Evolutionary conservation across 2,113 vertebrate species (phyloP), one percentile per base, ranked within the genome.

Genomic region (Bujurquina vittata): DNA sequence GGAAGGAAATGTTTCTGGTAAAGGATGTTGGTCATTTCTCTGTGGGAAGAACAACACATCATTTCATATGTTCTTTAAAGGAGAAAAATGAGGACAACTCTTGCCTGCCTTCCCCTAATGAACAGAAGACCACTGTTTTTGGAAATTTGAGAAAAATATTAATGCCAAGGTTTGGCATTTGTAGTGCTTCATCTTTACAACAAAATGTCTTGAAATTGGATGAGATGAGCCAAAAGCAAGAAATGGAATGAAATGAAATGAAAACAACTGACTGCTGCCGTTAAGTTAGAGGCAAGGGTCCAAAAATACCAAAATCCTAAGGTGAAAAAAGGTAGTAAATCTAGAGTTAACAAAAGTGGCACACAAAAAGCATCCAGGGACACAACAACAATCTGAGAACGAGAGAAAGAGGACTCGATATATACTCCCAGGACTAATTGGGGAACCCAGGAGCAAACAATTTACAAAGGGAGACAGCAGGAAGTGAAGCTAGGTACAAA

Each of bases 1-100:
- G 88, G 84, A 90, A 86, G 78, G 74, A 84, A 87, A 26, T 61
- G 67, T 57, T 87, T 79, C 67, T 87, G 57, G 57, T 72, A 37
- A 56, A 77, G 74, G 80, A 67, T 57, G 75, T 75, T 46, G n/a
- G 55, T 4, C 61, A 20, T 79, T 75, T 74, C 7, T 77, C 49
- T 17, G 46, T 12, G 33, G 49, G 49, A 43, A 18, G 69, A 63
- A 59, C 63, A 54, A 31, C 60, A 26, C 49, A 74, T 62, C 5
- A 67, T 77, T 74, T 79, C 23, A 52, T 3, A 15, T 7, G 37
- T 20, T 49, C 26, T 49, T 65, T 20, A 1, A 7, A 59, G 29
- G 31, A 83, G 43, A 20, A 84, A 83, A 63, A 52, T 72, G 20
- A 31, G 26, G 65, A 72, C 46, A 52, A 57, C 22, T 61, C 63